A percentile compares a stretch with the other conserved stretches of the same genome.
Evolutionary conservation across 2,113 vertebrate species (phyloP).

Genomic region (Sula dactylatra): DNA sequence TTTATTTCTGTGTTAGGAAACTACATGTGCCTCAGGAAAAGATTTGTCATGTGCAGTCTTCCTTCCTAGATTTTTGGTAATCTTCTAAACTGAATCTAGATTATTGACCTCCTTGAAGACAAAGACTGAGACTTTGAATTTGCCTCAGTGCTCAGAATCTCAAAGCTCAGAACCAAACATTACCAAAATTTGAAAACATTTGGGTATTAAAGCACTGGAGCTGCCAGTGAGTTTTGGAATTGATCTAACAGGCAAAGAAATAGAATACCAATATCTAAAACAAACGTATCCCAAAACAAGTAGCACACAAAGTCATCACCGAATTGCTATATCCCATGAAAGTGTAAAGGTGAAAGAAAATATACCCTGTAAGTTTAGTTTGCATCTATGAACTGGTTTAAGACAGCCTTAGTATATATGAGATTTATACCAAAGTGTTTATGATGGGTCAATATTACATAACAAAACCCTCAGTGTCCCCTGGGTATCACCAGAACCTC

Average conservation of each 20-base stretch:
- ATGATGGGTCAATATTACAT: background rate
- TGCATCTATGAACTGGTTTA: background rate
- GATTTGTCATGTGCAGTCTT: background rate
- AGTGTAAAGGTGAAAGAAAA: background rate
- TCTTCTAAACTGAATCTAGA: background rate
- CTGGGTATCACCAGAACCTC: background rate
- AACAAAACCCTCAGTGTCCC: background rate
- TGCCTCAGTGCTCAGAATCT: background rate
- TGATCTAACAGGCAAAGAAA: background rate
- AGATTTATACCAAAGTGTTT: background rate
- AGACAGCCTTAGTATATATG: background rate
- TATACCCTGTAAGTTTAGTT: background rate
- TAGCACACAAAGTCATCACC: background rate
- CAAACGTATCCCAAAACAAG: background rate
- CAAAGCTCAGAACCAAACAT: background rate
- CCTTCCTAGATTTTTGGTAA: background rate
- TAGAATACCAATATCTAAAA: background rate
- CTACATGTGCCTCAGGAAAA: background rate
- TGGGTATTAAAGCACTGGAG: background rate
- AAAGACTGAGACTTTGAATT: background rate
- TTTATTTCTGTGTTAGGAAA: background rate
- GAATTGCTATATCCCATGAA: background rate
- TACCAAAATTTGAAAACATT: background rate
- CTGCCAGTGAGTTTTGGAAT: background rate
- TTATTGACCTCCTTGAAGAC: background rate